Evolutionary conservation across 35 echinoderm and acorn worm genomes (phyloP), one percentile per base, ranked within the genome.

Genomic region (Lytechinus variegatus): DNA sequence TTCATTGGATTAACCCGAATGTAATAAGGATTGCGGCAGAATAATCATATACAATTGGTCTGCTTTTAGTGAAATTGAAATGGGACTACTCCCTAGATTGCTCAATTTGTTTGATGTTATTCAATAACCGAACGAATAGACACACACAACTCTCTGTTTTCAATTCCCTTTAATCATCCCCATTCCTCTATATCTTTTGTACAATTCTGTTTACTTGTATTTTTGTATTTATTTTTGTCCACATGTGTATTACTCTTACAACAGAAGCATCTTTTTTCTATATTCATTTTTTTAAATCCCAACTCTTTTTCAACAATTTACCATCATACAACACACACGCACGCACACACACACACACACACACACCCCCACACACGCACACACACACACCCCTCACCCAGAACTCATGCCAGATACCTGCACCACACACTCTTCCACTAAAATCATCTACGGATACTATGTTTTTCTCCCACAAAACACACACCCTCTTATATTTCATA

Each of bases 41-140:
- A 79, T 79, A n/a, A 79, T 79, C 66, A 79, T 7, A n/a, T 79
- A 24, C 66, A 79, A 79, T 79, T 79, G 66, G 66, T 79, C 66
- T 79, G 66, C 66, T 79, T 79, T 79, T 79, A 79, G 66, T 24
- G 19, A 79, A 79, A 79, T 79, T 79, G 66, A n/a, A 79, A 79
- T 4, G 66, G 66, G 66, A 79, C 19, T 79, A 79, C 66, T 79
- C 66, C n/a, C 14, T 24, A n/a, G 21, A 79, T 16, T 24, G 66
- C 66, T 79, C 66, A 24, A 79, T 79, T 79, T 79, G 12, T 79
- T 79, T 79, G 66, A 79, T 79, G 66, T 79, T 6, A 79, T 79
- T 24, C 66, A 79, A 79, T 79, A 24, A 79, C 66, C 66, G 66
- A 79, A 79, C 66, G n/a, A 16, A 79, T 19, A 79, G 14, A 19